These are phyloP conservation scores for Bos indicus DNA, from an alignment of 2,113 vertebrate species.

Conservation along the genomic window DNA sequence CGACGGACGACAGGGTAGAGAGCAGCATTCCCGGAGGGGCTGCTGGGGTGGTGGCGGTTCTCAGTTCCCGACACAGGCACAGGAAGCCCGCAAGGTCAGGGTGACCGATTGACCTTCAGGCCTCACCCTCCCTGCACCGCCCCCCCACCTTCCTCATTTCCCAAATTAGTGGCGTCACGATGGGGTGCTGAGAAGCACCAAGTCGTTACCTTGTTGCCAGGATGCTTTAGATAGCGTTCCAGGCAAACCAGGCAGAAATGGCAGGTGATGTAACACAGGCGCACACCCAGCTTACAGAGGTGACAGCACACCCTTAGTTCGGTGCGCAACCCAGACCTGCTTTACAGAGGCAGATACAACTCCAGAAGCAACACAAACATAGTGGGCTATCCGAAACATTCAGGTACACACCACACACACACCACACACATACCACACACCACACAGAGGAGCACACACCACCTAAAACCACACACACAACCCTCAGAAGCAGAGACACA, in stretches of 20 bases:
- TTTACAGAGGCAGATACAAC: not conserved
- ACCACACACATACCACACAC: not conserved
- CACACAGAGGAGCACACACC: not conserved
- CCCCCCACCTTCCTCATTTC: constrained; percentile 55
- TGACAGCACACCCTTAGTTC: not conserved
- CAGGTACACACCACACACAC: not conserved
- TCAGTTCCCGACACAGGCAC: constrained; percentile 60
- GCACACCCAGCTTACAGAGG: not conserved
- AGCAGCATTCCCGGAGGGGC: constrained; percentile 32
- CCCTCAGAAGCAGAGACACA: not conserved
- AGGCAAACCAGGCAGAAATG: not conserved
- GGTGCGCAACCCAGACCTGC: not conserved
- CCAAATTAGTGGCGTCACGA: constrained; percentile 46
- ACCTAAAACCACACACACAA: not conserved
- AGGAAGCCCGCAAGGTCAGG: constrained; percentile 50
- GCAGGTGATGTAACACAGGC: not conserved
- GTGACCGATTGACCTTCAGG: constrained; percentile 41
- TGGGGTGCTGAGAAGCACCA: not conserved
- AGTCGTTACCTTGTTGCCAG: not conserved
- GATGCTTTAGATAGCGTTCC: not conserved
- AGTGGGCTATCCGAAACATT: not conserved
- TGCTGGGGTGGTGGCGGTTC: constrained; percentile 34
- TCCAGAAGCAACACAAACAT: not conserved
- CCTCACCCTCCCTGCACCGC: not conserved
- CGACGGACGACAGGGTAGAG: not conserved